phyloP scores from a whole-genome alignment of 2,797 vertebrate genomes.

The Sarcoramphus papa region DNA sequence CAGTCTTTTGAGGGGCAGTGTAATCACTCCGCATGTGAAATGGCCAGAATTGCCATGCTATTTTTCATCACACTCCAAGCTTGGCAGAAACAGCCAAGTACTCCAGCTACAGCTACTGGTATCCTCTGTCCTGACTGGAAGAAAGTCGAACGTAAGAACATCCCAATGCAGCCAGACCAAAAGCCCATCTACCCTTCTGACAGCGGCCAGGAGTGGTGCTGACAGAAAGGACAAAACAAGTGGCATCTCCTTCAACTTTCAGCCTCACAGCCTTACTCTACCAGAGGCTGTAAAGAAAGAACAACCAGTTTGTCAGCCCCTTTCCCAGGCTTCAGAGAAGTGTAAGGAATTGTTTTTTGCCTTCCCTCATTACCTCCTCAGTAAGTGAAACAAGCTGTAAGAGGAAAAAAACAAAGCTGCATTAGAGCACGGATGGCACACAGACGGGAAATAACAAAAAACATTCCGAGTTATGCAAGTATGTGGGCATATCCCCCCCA shows the following conservation, averaged over 20 bases:
- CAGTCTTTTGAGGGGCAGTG: background rate
- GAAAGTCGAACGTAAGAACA: background rate
- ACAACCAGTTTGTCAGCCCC: background rate
- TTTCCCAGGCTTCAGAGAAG: background rate
- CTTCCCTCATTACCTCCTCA: background rate
- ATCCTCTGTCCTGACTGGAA: background rate
- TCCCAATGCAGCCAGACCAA: background rate
- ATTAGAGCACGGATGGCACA: fast-evolving
- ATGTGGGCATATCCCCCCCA: background rate
- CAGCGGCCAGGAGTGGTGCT: fast-evolving
- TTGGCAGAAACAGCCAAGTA: background rate
- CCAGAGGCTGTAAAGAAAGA: background rate
- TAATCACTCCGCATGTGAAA: background rate
- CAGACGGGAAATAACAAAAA: background rate
- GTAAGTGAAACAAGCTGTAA: background rate
- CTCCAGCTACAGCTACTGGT: background rate
- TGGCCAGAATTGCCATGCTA: fast-evolving
- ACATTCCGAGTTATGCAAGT: background rate
- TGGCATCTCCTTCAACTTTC: background rate
- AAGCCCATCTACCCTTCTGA: background rate
- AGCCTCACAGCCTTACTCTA: background rate
- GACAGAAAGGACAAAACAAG: background rate
- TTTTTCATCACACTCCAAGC: background rate
- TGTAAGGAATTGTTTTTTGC: background rate
- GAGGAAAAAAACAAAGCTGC: background rate